phyloP scores from a whole-genome alignment of 23 tunicate genomes.

The Trididemnum miniatum region DNA sequence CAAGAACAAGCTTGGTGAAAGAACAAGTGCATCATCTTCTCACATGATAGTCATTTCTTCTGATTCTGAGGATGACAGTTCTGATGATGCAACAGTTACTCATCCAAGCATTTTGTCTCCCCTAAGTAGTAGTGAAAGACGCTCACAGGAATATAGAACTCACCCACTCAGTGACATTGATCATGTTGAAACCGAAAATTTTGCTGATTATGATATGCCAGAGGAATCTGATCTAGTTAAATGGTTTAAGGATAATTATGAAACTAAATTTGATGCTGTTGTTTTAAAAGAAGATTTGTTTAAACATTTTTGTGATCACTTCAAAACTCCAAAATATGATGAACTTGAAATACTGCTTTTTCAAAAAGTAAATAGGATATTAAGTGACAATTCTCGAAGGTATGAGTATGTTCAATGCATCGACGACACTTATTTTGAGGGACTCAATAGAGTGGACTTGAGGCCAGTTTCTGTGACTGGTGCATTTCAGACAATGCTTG shows the following conservation, averaged over 20 bases:
- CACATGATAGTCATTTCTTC: neutral
- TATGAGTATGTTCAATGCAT: neutral
- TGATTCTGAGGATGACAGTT: neutral
- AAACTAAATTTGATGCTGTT: neutral
- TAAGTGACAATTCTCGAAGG: neutral
- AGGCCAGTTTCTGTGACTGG: neutral
- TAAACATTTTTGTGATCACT: neutral
- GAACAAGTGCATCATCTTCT: neutral
- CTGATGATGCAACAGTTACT: neutral
- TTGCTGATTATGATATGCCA: neutral
- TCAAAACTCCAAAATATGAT: neutral
- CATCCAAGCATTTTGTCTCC: neutral
- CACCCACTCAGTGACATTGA: neutral
- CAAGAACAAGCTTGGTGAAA: neutral
- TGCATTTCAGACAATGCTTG: too few relatives aligned
- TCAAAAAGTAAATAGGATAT: neutral
- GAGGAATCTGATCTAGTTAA: neutral
- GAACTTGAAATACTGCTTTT: neutral
- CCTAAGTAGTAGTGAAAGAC: neutral
- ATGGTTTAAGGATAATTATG: neutral
- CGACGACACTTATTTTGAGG: neutral
- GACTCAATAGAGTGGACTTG: neutral
- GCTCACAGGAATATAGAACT: neutral
- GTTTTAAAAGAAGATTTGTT: conserved; percentile 26
- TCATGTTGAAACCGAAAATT: neutral